Conservation (phyloP, 2,113 vertebrate genomes). For the Chamaetylas fuelleborni region DNA sequence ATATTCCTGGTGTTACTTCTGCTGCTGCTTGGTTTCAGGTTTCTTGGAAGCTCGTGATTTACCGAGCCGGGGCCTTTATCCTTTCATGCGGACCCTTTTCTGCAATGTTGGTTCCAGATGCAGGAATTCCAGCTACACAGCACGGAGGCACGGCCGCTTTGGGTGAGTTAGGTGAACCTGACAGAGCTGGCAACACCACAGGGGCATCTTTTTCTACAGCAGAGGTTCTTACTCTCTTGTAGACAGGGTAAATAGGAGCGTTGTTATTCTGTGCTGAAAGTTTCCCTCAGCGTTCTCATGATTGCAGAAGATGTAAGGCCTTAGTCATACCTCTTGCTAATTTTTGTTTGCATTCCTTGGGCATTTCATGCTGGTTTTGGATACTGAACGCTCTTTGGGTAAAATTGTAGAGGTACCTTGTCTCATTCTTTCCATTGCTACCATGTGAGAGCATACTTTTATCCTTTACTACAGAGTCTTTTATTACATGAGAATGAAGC, state of each 20-base stretch:
- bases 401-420: not conserved
- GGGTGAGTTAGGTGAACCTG: not conserved
- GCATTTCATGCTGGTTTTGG: not conserved
- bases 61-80: constrained; percentile 68
- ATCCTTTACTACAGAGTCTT: not conserved
- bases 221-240: not conserved
- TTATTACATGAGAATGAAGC: not conserved
- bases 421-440: not conserved
- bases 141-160: not conserved
- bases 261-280: not conserved
- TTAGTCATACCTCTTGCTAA: not conserved
- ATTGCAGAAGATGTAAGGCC: not conserved
- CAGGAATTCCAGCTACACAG: constrained; percentile 36
- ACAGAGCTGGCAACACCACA: not conserved
- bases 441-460: rapidly evolving
- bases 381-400: not conserved
- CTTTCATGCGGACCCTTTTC: constrained; percentile 69
- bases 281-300: not conserved
- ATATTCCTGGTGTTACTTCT: not conserved
- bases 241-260: not conserved
- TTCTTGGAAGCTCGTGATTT: constrained; percentile 75
- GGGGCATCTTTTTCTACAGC: not conserved
- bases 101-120: constrained; percentile 73
- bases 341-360: not conserved
- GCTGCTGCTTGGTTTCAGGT: constrained; percentile 46